Percentiles rank a stretch among this genome's conserved stretches.
Evolutionary conservation across 2,113 vertebrate genomes (phyloP).

Genomic region (Vombatus ursinus): DNA sequence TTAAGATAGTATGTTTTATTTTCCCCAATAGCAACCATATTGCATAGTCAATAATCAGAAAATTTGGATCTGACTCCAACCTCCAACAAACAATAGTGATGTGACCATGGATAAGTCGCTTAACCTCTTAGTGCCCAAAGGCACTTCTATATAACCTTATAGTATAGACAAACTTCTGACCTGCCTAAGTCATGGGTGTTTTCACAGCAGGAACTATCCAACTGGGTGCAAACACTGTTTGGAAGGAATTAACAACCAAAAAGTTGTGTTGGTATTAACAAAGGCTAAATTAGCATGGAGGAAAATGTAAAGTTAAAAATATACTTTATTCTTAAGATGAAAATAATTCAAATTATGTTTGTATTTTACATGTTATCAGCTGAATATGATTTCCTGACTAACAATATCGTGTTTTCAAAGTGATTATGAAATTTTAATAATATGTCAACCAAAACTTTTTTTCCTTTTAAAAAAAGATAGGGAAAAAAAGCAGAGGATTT

Average conservation of each 20-base stretch:
- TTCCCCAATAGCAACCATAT: background rate
- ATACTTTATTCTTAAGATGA: background rate
- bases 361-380: background rate
- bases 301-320: background rate
- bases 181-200: background rate
- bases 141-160: background rate
- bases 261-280: background rate
- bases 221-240: background rate
- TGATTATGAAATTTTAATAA: background rate
- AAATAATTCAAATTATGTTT: background rate
- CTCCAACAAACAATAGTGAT: background rate
- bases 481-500: background rate
- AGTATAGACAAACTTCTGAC: background rate
- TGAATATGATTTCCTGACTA: background rate
- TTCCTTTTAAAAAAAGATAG: background rate
- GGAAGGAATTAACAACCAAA: background rate
- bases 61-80: background rate
- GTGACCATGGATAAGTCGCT: background rate
- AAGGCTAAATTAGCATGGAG: background rate
- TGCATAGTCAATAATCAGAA: background rate
- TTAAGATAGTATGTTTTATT: no score
- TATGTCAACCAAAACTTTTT: background rate
- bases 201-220: background rate
- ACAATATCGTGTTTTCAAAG: background rate
- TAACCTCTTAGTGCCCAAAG: background rate